These are phyloP conservation scores for Trichoplax adhaerens DNA, from an alignment of 37 sponge, comb jelly and placozoan genomes.

Conservation along the genomic window DNA sequence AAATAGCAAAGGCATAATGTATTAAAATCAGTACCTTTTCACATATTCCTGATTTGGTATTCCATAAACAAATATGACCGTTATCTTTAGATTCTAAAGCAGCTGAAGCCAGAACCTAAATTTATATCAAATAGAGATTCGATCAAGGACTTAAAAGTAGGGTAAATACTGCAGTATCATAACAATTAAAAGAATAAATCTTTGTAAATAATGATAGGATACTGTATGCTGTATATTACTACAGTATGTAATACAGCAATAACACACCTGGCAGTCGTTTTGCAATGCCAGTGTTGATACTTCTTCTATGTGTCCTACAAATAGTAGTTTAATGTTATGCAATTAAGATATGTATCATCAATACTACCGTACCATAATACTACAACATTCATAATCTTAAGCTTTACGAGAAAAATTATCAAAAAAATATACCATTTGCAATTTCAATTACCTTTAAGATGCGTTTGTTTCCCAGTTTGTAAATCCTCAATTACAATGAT, in stretches of 20 bases:
- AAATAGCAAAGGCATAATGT: slow-evolving; percentile 4
- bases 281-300: slow-evolving; percentile 45
- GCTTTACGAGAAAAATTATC: background rate
- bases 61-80: slow-evolving; percentile 55
- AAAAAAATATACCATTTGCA: background rate
- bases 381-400: background rate
- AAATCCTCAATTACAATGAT: slow-evolving; percentile 53
- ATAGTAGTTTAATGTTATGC: slow-evolving; percentile 1
- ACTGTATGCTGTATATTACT: too few species aligned
- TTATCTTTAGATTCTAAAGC: slow-evolving; percentile 10
- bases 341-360: too few species aligned
- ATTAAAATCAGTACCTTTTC: slow-evolving; percentile 18
- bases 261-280: slow-evolving; percentile 15
- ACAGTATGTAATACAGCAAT: too few species aligned
- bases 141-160: too few species aligned
- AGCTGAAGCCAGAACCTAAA: slow-evolving; percentile 34
- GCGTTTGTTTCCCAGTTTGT: slow-evolving; percentile 26
- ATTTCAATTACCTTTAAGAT: slow-evolving; percentile 26
- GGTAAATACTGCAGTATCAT: too few species aligned
- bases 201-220: too few species aligned
- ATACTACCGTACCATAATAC: too few species aligned
- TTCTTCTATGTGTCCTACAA: slow-evolving; percentile 41
- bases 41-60: slow-evolving; percentile 22
- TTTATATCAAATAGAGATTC: too few species aligned
- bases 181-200: too few species aligned